These are phyloP conservation scores for Antrozous pallidus DNA, from an alignment of 2,797 vertebrate species.

Conservation along the genomic window DNA sequence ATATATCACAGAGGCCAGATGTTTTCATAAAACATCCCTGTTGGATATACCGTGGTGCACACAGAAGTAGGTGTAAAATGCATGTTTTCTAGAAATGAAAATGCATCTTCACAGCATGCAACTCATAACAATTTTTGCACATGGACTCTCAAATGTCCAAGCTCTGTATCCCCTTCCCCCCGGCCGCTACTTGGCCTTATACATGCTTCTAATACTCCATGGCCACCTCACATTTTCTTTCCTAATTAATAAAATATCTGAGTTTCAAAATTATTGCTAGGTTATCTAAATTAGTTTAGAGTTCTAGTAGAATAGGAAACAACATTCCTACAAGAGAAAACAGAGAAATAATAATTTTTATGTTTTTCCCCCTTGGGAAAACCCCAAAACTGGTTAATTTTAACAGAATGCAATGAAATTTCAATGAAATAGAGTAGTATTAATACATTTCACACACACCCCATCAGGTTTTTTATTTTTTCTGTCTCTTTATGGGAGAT, in stretches of 20 bases:
- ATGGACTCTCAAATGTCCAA: not conserved
- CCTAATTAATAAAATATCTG: not conserved
- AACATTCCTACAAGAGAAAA: not conserved
- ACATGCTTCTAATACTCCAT: not conserved
- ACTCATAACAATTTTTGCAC: not conserved
- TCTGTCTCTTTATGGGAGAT: not conserved
- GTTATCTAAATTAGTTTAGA: not conserved
- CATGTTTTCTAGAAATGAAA: not conserved
- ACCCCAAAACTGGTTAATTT: not conserved
- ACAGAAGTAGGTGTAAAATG: not conserved
- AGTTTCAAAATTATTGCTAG: not conserved
- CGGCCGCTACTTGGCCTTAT: not conserved
- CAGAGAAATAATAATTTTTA: not conserved
- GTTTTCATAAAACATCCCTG: not conserved
- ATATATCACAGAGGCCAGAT: not conserved
- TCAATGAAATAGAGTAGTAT: not conserved
- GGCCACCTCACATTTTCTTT: not conserved
- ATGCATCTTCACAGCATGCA: not conserved
- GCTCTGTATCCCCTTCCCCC: rapidly evolving
- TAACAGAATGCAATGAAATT: not conserved
- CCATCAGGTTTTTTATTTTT: not conserved
- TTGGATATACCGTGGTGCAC: not conserved
- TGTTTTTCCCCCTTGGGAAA: not conserved
- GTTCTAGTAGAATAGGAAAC: not conserved
- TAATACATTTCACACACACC: not conserved